Base-by-base conservation (phyloP, 2,797 vertebrate species). In the Tragelaphus oryx region DNA sequence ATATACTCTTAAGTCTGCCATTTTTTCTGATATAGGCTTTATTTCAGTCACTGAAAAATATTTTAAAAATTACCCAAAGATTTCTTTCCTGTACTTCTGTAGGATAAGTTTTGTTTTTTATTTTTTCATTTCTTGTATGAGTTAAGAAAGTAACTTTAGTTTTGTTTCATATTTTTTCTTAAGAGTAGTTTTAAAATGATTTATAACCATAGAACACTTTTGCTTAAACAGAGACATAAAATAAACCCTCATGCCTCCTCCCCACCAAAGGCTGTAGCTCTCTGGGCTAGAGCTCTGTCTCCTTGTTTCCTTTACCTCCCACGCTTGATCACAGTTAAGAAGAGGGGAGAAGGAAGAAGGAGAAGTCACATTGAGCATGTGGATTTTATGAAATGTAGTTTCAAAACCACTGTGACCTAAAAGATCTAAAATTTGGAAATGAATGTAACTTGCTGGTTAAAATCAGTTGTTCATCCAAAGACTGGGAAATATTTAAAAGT, bases 161-260 rank as follows among this genome's bases (percentile, higher is more conserved):
- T 94, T 87, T 87, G 3, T 86, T 90, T 93, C 60, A 44, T 6
- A 75, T 60, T 87, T 80, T 81, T 92, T 82, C 76, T 17, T 22
- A 86, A 57, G n/a, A 59, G 2, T 83, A 13, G 11, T 82, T 92
- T 86, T 17, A 50, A 54, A 87, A 46, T 26, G 33, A n/a, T n/a
- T 87, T 55, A 85, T 60, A 87, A 4, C 13, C 28, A 71, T 3
- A 89, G 16, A 93, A 44, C 6, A 17, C 5, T 62, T 79, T 93
- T 55, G 4, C 65, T 87, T 74, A 76, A 88, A 85, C 13, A 83
- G 89, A 74, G 30, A 37, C 7, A 28, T 62, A 41, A 83, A 80
- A 65, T 76, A 37, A 78, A 59, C 6, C 6, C 6, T 2, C 22
- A 2, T 4, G 3, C 6, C 2, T 2, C 17, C 3, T 5, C 46